Base-by-base conservation (phyloP, 2,888 invertebrate genomes). In the Spodoptera picta region DNA sequence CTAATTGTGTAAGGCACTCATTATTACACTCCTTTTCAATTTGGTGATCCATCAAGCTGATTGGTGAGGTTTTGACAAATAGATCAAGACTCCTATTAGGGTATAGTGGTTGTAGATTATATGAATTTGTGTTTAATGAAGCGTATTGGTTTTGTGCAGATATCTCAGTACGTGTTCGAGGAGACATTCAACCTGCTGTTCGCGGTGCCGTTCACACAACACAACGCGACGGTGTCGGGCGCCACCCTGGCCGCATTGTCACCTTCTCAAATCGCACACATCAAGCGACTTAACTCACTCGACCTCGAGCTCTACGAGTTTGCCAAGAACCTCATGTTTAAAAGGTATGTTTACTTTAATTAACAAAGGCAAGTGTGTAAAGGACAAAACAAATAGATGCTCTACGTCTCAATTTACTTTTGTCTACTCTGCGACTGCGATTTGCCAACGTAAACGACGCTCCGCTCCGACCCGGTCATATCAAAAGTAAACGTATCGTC, bases 261-360 rank as follows among this genome's bases (percentile, higher is more conserved):
- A 43, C 94, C 96, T 0, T 95, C 96, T 68, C 98, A 98, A 88
- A 95, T 98, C 69, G 95, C 96, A 31, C 96, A 95, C 87, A 97
- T 99, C 81, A 96, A 96, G 79, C 95, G 96, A 82, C 95, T 98
- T 75, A 99, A 99, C 95, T 96, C 96, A 69, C 95, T 99, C 74
- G 99, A 99, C 90, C 95, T 98, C 63, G 97, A 99, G 92, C 95
- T 99, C 59, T 99, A 99, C 90, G 96, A 97, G 76, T 99, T 97
- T 93, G 99, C 99, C 55, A 97, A 97, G 90, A 96, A 97, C 87
- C 95, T 99, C 75, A 97, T 99, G 90, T 97, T 97, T 81, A 96
- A 97, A 90, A 95, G 96, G 96, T 96, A 77, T 82, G 67, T 66
- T 57, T 84, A 77, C 11, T 50, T 56, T 52, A 45, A 75, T 65